A percentile compares a stretch with the other conserved stretches of the same genome.
phyloP scores from a whole-genome alignment of 2,888 invertebrate species.

The Dolomedes plantarius region DNA sequence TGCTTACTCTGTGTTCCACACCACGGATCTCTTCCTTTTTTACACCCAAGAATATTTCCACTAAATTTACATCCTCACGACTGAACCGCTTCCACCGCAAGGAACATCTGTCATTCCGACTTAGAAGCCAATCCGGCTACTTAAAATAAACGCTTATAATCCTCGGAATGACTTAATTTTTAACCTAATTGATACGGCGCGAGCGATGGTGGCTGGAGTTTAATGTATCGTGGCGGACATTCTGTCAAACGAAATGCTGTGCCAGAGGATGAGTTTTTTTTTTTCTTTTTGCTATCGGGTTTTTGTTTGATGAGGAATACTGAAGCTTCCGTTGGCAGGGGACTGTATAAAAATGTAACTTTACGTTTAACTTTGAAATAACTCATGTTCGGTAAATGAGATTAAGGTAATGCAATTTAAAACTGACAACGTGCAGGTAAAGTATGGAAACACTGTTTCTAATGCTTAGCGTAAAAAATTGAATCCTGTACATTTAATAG shows the following conservation, averaged over 20 bases:
- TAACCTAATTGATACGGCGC: conserved; percentile 66
- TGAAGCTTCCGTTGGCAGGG: too few species aligned
- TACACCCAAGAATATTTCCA: neutral
- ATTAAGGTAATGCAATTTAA: too few species aligned
- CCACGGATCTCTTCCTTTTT: neutral
- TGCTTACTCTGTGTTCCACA: neutral
- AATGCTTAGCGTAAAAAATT: too few species aligned
- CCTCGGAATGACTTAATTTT: conserved; percentile 66
- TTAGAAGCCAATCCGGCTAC: conserved; percentile 30
- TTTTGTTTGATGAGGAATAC: neutral
- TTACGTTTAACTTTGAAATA: too few species aligned
- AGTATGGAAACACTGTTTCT: too few species aligned
- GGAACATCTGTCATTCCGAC: conserved; percentile 59
- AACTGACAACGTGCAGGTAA: too few species aligned
- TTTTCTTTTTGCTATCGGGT: neutral
- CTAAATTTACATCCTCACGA: neutral
- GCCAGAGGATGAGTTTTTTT: too few species aligned
- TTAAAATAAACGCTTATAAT: conserved; percentile 64
- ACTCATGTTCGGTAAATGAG: too few species aligned
- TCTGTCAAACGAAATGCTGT: neutral
- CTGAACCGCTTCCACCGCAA: conserved; percentile 9
- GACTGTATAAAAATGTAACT: too few species aligned
- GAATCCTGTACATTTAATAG: too few species aligned
- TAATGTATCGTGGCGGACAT: conserved; percentile 1
- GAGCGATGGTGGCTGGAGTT: neutral